Conservation (phyloP, 2,113 vertebrate species). For the Colius striatus region DNA sequence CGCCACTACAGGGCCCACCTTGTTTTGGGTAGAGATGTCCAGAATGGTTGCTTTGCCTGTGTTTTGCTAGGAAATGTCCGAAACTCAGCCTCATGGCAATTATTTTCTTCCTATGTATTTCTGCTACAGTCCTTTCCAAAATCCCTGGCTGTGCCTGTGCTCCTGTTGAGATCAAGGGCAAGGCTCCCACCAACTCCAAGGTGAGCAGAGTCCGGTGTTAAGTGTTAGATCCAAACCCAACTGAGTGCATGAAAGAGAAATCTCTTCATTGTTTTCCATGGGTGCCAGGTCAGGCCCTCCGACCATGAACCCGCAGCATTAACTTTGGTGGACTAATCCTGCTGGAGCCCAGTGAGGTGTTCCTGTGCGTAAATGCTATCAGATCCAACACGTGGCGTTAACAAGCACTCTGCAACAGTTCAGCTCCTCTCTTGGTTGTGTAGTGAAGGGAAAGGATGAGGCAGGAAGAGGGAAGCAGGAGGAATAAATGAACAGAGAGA, state of each 20-base stretch:
- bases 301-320: neutral
- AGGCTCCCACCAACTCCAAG: neutral
- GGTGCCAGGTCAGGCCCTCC: neutral
- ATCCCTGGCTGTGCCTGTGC: neutral
- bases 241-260: neutral
- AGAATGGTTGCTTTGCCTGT: neutral
- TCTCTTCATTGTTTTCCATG: neutral
- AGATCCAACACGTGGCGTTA: accelerated
- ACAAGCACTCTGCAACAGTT: neutral
- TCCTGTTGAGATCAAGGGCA: neutral
- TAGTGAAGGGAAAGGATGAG: neutral
- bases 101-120: neutral
- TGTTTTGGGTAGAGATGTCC: neutral
- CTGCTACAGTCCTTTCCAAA: neutral
- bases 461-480: neutral
- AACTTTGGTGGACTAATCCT: neutral
- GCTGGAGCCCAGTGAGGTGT: neutral
- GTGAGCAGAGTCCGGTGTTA: neutral
- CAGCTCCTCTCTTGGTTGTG: neutral
- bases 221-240: neutral
- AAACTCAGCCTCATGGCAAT: accelerated
- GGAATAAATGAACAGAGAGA: neutral
- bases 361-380: neutral
- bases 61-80: neutral
- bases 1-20: neutral